phyloP scores from a whole-genome alignment of 2,113 vertebrate species.

The Lepus timidus region DNA sequence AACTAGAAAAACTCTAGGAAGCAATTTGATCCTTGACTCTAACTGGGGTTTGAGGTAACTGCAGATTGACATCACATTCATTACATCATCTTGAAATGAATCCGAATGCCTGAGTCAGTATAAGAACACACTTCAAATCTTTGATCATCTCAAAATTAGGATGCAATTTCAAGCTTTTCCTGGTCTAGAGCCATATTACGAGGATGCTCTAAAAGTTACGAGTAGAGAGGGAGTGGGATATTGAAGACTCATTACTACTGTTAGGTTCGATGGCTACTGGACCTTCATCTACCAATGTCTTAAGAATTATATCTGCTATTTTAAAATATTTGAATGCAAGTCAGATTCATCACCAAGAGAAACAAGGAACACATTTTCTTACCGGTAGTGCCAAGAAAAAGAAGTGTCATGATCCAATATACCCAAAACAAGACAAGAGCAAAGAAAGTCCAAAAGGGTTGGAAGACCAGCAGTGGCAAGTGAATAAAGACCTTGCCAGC shows the following conservation, averaged over 20 bases:
- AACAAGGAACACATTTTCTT: slow-evolving; percentile 67
- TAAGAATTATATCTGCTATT: background rate
- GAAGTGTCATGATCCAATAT: slow-evolving; percentile 96
- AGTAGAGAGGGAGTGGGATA: background rate
- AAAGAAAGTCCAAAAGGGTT: slow-evolving; percentile 97
- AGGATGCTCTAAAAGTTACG: background rate
- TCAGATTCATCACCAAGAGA: background rate
- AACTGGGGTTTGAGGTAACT: background rate
- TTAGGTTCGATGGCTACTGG: background rate
- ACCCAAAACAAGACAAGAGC: slow-evolving; percentile 96
- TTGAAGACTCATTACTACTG: background rate
- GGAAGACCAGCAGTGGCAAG: slow-evolving; percentile 95
- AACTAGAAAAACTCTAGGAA: slow-evolving; percentile 38
- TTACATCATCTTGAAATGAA: background rate
- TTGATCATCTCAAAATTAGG: background rate
- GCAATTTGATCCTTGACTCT: background rate
- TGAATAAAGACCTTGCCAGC: slow-evolving; percentile 98
- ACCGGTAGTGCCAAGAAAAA: slow-evolving; percentile 98
- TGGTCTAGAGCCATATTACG: background rate
- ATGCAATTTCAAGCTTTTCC: background rate
- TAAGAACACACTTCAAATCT: slow-evolving; percentile 15
- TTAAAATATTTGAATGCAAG: slow-evolving; percentile 40
- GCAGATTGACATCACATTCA: background rate
- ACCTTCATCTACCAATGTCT: background rate
- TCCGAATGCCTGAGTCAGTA: background rate